Base-by-base conservation (phyloP, 2,888 invertebrate genomes). In the Pollenia angustigena region DNA sequence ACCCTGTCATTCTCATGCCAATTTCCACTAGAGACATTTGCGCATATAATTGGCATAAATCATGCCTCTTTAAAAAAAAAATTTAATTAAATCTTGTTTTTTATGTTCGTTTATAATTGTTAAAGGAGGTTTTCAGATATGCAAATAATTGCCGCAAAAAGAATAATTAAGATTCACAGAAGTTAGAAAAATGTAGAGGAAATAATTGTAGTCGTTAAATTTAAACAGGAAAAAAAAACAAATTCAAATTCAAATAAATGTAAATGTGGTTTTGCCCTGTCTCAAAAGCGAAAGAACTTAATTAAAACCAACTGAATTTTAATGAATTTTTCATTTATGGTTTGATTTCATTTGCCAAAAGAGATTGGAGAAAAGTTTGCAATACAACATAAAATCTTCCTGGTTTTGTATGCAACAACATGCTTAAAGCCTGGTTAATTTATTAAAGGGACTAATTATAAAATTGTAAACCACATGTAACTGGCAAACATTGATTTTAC, bases 121-220 rank as follows among this genome's bases (percentile, higher is more conserved):
- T 11, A 40, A 40, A 64, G 18, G n/a, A 32, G 32, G 32, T 4
- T 56, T 48, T 68, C 11, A 52, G 64, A 48, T 58, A 79, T 69
- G 79, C 69, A 79, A 60, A 79, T 46, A 66, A 32, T 79, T 79
- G 11, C 1, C n/a, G 4, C 18, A 50, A 50, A 42, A 50, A 42
- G 40, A 16, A 40, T 58, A 60, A 69, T 69, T 79, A 69, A 48
- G 18, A 79, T 23, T 42, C 23, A 69, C 0, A 50, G n/a, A 14
- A 40, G 56, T 32, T 48, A 10, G n/a, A 44, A n/a, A n/a, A 54
- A 10, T 58, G 23, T 2, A 68, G n/a, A 50, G 50, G 2, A n/a
- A 16, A 62, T 50, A 64, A 64, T 52, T 66, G 9, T 16, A 46
- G n/a, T 66, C 7, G 46, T 56, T 32, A 56, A 48, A 75, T 9